Evolutionary conservation across 2,797 vertebrate species (phyloP), one percentile per base, ranked within the genome.

Genomic region (Cynopterus sphinx): DNA sequence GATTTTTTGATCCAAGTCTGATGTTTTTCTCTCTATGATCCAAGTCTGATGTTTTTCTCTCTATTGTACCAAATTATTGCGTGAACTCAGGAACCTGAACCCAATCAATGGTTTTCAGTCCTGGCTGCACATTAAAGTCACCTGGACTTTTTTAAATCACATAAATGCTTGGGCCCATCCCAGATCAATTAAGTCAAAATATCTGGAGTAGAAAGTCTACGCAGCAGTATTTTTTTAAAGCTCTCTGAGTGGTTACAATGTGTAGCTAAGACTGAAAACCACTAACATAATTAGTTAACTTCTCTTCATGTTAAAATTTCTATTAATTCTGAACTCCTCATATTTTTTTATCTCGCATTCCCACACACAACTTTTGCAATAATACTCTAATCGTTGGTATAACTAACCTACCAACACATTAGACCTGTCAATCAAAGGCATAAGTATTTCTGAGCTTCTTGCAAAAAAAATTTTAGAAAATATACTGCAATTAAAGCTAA

Each of bases 361-460:
- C 46, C 33, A 93, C 5, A 70, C 39, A 71, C 53, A 92, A 28
- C 41, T 73, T 57, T 63, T 53, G 2, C 65, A 93, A 9, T 63
- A 77, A 74, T 55, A 79, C 11, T 59, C 74, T 79, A 70, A 55
- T 74, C 43, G 61, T 5, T 61, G 3, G 2, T 28, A 41, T 93
- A 86, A 86, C 0, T 93, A 86, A 86, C 0, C 24, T 73, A 70
- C n/a, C 24, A 75, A 82, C 31, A 39, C n/a, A 53, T 81, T 90
- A 87, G 87, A 71, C 7, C 70, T 87, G 11, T 83, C 22, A 43
- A 39, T 53, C 28, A 86, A 81, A 55, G 33, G 43, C 36, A 31
- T 68, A 67, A 81, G 74, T 75, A 43, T 82, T 85, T 84, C 57
- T 74, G 39, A 92, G 39, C 89, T 92, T 39, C 73, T 95, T 55